Evolutionary conservation across 2,113 vertebrate species (phyloP), one percentile per base, ranked within the genome.

Genomic region (Sus scrofa): DNA sequence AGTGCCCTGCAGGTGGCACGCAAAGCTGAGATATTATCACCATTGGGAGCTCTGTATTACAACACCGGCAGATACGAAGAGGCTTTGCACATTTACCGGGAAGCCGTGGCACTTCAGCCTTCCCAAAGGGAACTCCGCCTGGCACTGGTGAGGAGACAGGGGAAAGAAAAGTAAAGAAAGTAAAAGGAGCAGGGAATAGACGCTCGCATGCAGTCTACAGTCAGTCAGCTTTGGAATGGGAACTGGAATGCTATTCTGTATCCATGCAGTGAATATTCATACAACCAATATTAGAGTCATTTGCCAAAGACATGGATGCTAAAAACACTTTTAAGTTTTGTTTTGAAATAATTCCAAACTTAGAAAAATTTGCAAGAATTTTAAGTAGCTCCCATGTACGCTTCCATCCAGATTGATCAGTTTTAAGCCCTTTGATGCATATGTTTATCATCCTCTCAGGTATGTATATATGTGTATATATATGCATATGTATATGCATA

Each of bases 31-130:
- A 99, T 99, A 92, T 96, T 99, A 79, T 99, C 99, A 0, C 99
- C 99, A 0, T 98, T 99, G 27, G 99, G 99, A 86, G 99, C 99
- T 0, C 98, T 99, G 8, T 99, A 99, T 95, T 99, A 99, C 97
- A 99, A 99, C 99, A 99, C 99, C 0, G 99, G 99, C 0, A 98
- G 99, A 1, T 99, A 99, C 0, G 98, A 99, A 16, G 99, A 99
- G 56, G 99, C 99, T 0, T 93, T 99, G 96, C 99, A 98, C 95
- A 98, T 99, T 20, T 99, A 99, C 98, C 98, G 98, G 74, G 99
- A 99, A 96, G 99, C 99, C 0, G 98, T 98, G 0, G 88, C 96
- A 0, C 99, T 99, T 63, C 99, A 99, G 97, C 99, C 99, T 1
- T 98, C 98, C 0, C 99, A 98, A 92, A 99, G 97, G 10, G 99